Percentiles rank a stretch among this genome's conserved stretches.
These are phyloP conservation scores for Zaprionus davidi DNA, from an alignment of 1,140 invertebrate species.

Conservation along the genomic window DNA sequence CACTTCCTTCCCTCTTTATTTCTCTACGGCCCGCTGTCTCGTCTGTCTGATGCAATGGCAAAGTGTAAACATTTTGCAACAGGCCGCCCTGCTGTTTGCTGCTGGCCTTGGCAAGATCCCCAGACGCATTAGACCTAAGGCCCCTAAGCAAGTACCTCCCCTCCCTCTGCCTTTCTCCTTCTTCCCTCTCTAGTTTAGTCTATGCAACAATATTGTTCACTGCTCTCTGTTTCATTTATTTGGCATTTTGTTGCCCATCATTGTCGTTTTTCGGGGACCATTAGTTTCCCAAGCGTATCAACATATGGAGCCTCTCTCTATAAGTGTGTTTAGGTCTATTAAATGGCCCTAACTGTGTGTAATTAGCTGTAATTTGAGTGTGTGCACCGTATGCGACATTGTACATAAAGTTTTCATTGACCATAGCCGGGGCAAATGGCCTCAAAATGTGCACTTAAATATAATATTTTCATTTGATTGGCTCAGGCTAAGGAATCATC, in stretches of 20 bases:
- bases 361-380: conserved; percentile 72
- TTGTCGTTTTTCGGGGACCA: conserved; percentile 35
- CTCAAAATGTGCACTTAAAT: conserved; percentile 50
- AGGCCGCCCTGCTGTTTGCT: conserved; percentile 40
- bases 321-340: conserved; percentile 50
- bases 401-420: conserved; percentile 65
- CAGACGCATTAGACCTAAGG: conserved; percentile 16
- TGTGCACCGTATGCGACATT: conserved; percentile 11
- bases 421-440: conserved; percentile 41
- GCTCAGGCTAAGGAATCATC: conserved; percentile 26
- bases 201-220: conserved; percentile 19
- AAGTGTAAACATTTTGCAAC: conserved; percentile 48
- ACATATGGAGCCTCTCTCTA: conserved; percentile 54
- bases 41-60: conserved; percentile 28
- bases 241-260: conserved; percentile 34
- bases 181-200: neutral
- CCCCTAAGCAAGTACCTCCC: neutral
- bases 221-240: conserved; percentile 19
- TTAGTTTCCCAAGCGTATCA: conserved; percentile 34
- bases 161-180: neutral
- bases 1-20: neutral
- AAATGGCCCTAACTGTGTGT: conserved; percentile 56
- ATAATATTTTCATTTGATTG: conserved; percentile 57
- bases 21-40: neutral
- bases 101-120: conserved; percentile 40